Conservation (phyloP, 2,888 invertebrate species). For the Dinocampus coccinellae region DNA sequence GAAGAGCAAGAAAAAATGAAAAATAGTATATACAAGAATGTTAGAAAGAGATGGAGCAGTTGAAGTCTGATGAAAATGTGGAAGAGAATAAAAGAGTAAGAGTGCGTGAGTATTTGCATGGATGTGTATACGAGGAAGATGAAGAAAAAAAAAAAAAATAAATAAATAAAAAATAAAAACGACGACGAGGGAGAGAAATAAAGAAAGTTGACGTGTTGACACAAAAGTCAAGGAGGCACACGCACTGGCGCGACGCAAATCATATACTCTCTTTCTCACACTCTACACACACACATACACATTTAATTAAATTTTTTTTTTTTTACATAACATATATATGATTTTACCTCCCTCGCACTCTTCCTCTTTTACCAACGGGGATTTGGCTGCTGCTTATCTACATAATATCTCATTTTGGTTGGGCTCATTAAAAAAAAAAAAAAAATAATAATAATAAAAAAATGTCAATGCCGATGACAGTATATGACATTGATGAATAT, state of each 20-base stretch:
- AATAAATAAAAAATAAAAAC: slow-evolving; percentile 14
- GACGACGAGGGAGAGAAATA: slow-evolving; percentile 21
- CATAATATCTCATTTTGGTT: slow-evolving; percentile 14
- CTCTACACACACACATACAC: neutral
- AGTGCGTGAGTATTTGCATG: no score
- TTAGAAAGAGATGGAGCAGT: no score
- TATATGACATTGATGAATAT: slow-evolving; percentile 21
- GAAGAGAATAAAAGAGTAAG: neutral
- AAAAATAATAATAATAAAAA: no score
- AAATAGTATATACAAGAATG: no score
- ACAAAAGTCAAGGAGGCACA: slow-evolving; percentile 29
- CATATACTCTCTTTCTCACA: neutral
- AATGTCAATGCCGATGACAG: slow-evolving; percentile 18
- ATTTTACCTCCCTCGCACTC: slow-evolving; percentile 2
- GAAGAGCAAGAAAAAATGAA: no score
- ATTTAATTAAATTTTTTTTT: neutral
- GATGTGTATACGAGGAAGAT: no score
- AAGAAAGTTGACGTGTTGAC: slow-evolving; percentile 31
- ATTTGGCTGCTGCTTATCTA: slow-evolving; percentile 17
- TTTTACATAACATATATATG: neutral
- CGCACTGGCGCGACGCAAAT: neutral
- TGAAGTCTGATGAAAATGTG: no score
- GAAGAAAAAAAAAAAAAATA: no score
- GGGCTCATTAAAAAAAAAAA: no score
- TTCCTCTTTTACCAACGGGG: slow-evolving; percentile 11